phyloP scores from a whole-genome alignment of 2,797 vertebrate species.

The Arnoldichthys spilopterus region DNA sequence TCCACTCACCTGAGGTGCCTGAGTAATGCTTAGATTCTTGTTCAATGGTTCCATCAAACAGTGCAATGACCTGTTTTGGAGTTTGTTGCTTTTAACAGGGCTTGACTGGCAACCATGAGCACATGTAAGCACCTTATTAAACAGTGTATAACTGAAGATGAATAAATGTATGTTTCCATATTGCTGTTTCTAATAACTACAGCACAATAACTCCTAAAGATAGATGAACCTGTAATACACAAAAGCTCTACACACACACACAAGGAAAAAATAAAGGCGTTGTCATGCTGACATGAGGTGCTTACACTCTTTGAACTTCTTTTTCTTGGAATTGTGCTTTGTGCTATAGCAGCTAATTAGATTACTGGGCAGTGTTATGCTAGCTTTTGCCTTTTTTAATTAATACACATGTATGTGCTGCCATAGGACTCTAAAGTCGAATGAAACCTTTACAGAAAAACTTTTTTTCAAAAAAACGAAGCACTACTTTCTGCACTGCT shows the following conservation, averaged over 20 bases:
- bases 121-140: background rate
- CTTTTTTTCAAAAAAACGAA: background rate
- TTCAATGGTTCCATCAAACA: background rate
- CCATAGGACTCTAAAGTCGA: background rate
- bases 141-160: background rate
- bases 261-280: background rate
- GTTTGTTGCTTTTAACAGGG: background rate
- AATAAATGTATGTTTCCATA: background rate
- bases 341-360: background rate
- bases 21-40: background rate
- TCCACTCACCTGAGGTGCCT: background rate
- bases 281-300: background rate
- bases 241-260: background rate
- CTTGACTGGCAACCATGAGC: background rate
- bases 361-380: background rate
- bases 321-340: background rate
- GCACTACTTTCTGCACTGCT: background rate
- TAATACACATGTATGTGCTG: background rate
- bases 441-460: background rate
- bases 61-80: background rate
- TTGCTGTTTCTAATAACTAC: no score
- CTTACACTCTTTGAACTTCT: background rate
- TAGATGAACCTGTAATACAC: background rate
- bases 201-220: background rate
- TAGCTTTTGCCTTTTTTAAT: background rate